These are phyloP conservation scores for Callipepla californica DNA, from an alignment of 2,113 vertebrate species.

Conservation along the genomic window DNA sequence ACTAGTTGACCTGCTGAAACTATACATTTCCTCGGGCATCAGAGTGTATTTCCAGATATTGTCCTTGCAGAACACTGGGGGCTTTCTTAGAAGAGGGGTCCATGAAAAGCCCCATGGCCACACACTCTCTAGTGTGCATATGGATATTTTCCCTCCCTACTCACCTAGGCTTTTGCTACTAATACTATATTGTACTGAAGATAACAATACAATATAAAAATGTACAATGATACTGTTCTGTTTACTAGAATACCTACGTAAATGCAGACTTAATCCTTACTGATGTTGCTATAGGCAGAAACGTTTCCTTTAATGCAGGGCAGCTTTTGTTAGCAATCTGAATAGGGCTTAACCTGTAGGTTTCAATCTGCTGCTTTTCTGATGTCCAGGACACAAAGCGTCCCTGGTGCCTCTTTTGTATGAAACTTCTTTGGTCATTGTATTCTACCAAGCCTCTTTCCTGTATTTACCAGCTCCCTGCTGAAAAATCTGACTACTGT, in stretches of 20 bases:
- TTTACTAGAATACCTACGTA: background rate
- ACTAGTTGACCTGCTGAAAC: background rate
- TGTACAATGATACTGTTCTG: background rate
- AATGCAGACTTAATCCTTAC: background rate
- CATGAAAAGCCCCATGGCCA: background rate
- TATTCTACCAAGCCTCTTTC: background rate
- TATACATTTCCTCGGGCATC: background rate
- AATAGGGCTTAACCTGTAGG: background rate
- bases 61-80: background rate
- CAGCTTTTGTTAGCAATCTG: background rate
- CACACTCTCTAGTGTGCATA: background rate
- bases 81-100: rapidly evolving
- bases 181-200: background rate
- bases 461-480: background rate
- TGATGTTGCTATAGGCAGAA: background rate
- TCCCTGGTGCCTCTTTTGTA: rapidly evolving
- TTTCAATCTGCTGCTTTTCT: background rate
- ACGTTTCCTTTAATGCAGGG: background rate
- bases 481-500: background rate
- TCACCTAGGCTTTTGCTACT: background rate
- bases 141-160: background rate
- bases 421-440: background rate
- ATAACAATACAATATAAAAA: background rate
- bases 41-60: background rate
- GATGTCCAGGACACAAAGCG: background rate